These are phyloP conservation scores for Drosophila fulvimacula DNA, from an alignment of 2,888 invertebrate species.

Conservation along the genomic window DNA sequence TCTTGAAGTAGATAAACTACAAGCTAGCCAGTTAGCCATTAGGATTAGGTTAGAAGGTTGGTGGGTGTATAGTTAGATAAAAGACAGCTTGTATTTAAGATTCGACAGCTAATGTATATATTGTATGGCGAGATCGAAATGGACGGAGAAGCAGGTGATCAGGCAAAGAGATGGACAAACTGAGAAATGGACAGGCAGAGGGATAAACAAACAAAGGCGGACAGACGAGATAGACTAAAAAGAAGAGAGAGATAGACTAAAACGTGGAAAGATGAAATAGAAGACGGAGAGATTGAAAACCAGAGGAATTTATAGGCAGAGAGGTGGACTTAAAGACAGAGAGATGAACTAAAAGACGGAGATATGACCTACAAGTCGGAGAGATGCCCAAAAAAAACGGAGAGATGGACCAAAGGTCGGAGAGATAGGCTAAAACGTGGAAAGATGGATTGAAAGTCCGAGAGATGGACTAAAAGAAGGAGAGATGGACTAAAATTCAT, in stretches of 20 bases:
- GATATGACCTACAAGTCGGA: not conserved
- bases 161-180: not conserved
- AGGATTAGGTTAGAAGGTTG: not conserved
- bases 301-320: too few species aligned
- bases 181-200: not conserved
- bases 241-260: not conserved
- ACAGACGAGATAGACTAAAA: too few species aligned
- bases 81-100: not conserved
- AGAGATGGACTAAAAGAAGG: not conserved
- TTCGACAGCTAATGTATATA: too few species aligned
- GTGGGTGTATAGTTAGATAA: not conserved
- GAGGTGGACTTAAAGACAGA: too few species aligned
- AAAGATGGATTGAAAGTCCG: not conserved
- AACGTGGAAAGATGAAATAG: not conserved
- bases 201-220: too few species aligned
- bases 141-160: not conserved
- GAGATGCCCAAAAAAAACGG: not conserved
- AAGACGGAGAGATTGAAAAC: not conserved
- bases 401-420: too few species aligned
- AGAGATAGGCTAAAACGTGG: not conserved
- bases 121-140: too few species aligned
- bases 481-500: too few species aligned
- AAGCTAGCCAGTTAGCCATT: not conserved
- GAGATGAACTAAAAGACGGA: too few species aligned
- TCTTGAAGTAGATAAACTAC: not conserved